Conservation (phyloP, 2,797 vertebrate genomes). For the Odontamblyopus lacepedii region DNA sequence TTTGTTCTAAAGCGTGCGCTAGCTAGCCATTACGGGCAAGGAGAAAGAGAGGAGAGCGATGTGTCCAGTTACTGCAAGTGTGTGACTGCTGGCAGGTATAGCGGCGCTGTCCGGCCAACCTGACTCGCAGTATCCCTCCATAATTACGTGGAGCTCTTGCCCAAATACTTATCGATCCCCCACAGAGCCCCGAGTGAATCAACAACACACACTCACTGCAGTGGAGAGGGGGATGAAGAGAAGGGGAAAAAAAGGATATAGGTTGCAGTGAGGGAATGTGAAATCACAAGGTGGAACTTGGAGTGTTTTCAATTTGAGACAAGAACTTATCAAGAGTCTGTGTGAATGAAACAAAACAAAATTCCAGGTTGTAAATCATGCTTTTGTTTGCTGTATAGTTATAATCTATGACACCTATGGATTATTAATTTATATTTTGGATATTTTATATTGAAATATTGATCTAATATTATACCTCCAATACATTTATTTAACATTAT, state of each 20-base stretch:
- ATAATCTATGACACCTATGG: no score
- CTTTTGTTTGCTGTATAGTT: no score
- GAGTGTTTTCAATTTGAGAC: no score
- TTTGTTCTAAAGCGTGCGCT: background rate
- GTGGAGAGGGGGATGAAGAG: slow-evolving; percentile 16
- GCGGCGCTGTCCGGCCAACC: slow-evolving; percentile 24
- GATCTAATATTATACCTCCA: no score
- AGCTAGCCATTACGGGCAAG: background rate
- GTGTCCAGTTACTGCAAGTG: slow-evolving; percentile 9
- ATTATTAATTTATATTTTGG: no score
- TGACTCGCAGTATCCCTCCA: slow-evolving; percentile 59
- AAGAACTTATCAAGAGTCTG: no score
- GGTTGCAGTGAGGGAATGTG: background rate
- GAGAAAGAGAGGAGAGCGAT: slow-evolving; percentile 1
- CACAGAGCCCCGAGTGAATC: slow-evolving; percentile 47
- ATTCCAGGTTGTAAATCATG: no score
- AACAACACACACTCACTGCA: slow-evolving; percentile 40
- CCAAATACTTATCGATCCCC: slow-evolving; percentile 68
- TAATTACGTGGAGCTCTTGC: slow-evolving; percentile 68
- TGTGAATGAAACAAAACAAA: no score
- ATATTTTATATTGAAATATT: no score
- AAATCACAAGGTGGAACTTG: no score
- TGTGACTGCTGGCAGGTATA: slow-evolving; percentile 21
- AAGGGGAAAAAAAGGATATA: background rate
- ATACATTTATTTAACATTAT: no score